Base-by-base conservation (phyloP, 1,140 invertebrate species). In the Nixonia krombeini region DNA sequence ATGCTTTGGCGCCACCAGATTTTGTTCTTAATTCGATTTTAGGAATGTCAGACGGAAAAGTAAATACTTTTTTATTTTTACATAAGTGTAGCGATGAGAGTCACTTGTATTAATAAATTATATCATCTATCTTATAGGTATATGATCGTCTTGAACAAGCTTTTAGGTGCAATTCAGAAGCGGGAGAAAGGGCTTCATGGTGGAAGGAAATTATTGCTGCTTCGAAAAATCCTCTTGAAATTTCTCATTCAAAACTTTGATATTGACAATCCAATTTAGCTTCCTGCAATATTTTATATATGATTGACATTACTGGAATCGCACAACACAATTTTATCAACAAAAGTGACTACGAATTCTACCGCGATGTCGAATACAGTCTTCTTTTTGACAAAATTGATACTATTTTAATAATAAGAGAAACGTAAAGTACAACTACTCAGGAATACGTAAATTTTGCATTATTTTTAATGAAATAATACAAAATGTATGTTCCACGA, bases 1-100 rank as follows among this genome's bases (percentile, higher is more conserved):
- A 98, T 87, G 90, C 90, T 0, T 87, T 97, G 51, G 93, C 95
- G 10, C 95, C 95, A 1, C 91, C 93, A 9, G 96, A 98, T 87
- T 96, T 93, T 78, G 89, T 93, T 67, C 76, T 96, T 0, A 92
- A 93, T 74, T 96, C 94, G 4, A 89, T 90, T 9, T 83, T 96
- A 8, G 94, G 93, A 40, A 85, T 87, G 72, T 89, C 92, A 1
- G 92, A 96, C 86, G 94, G 94, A 75, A 86, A 93, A 81, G 90
- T 90, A 75, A 41, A 10, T 38, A 47, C 18, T 35, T 26, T 28
- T 46, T 37, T 13, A 18, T 47, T 47, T 9, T 15, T 28, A 3
- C 21, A 21, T 3, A 21, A 21, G 21, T n/a, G n/a, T n/a, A n/a
- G n/a, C n/a, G n/a, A n/a, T n/a, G n/a, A n/a, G n/a, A n/a, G n/a